Base-by-base conservation (phyloP, 2,113 vertebrate species). In the Miniopterus natalensis region DNA sequence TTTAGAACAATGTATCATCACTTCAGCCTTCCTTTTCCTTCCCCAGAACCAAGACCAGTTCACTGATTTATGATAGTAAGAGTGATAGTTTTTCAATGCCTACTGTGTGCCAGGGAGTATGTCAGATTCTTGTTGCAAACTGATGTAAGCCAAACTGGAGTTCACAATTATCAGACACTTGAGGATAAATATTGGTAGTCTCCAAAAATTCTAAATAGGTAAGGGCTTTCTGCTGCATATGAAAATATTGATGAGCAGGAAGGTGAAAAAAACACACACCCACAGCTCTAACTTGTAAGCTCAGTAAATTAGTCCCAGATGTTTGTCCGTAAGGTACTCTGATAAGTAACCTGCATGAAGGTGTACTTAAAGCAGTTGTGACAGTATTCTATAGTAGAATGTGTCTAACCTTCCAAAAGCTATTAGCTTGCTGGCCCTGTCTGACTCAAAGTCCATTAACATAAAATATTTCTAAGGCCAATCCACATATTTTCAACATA, bases 381-480 rank as follows among this genome's bases (percentile, higher is more conserved):
- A 66, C 31, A 25, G 20, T 21, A 84, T 70, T 81, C 66, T 51
- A 86, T 6, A n/a, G 29, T 21, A 78, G 21, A 29, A n/a, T 45
- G 3, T 61, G 14, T 63, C 20, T 40, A 91, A 71, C 21, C 25
- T 66, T 78, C 23, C 36, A 85, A 75, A 95, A 73, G 12, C 5
- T 27, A 21, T 42, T 61, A n/a, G 51, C 20, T 36, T 83, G 15
- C 45, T 36, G 31, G 70, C 4, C 49, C 57, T 53, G 18, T 17
- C 49, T 89, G 47, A 85, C 42, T 90, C 23, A 2, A 59, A 90
- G 42, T 47, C 75, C 29, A 23, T 36, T 84, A 17, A 90, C 20
- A 57, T 17, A 71, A 77, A 71, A 9, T 92, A 94, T 53, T 88
- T 91, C 71, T 59, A 71, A 90, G 66, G 51, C 3, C 45, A 84